Evolutionary conservation across 2,888 invertebrate species (phyloP).

Genomic region (Molanna angustata): DNA sequence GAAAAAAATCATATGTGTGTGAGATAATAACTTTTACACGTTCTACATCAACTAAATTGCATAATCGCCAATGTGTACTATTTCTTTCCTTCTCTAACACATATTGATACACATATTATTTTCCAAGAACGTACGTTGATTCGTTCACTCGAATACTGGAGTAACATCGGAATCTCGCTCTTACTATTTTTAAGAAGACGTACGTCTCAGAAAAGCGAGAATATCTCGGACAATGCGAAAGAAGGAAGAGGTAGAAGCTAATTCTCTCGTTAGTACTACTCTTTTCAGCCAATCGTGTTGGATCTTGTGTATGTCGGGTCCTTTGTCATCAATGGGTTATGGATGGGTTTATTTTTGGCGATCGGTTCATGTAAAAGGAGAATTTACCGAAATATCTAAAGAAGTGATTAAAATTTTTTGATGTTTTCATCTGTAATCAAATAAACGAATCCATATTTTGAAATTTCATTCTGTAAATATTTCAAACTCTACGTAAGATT

Average conservation of each 20-base stretch:
- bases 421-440: not conserved
- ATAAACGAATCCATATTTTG: not conserved
- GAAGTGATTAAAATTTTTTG: not conserved
- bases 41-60: too few species aligned
- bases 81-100: slow-evolving; percentile 12
- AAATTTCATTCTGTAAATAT: too few species aligned
- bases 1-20: slow-evolving; percentile 1
- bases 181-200: slow-evolving; percentile 14
- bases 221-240: slow-evolving; percentile 37
- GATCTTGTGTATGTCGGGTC: slow-evolving; percentile 60
- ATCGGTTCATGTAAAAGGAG: slow-evolving; percentile 6
- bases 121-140: slow-evolving; percentile 16
- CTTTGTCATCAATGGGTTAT: slow-evolving; percentile 71
- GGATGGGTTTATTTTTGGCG: slow-evolving; percentile 53
- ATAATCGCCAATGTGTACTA: slow-evolving; percentile 20
- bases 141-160: slow-evolving; percentile 9
- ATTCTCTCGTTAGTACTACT: slow-evolving; percentile 27
- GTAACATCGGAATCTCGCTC: slow-evolving; percentile 9
- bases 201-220: slow-evolving; percentile 17
- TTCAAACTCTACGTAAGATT: too few species aligned
- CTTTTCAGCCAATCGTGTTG: slow-evolving; percentile 58
- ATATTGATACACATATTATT: not conserved
- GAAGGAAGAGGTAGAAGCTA: slow-evolving; percentile 41
- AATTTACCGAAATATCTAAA: too few species aligned
- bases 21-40: slow-evolving; percentile 24